phyloP scores from a whole-genome alignment of 2,797 vertebrate species.

The Enteromius fasciolatus region DNA sequence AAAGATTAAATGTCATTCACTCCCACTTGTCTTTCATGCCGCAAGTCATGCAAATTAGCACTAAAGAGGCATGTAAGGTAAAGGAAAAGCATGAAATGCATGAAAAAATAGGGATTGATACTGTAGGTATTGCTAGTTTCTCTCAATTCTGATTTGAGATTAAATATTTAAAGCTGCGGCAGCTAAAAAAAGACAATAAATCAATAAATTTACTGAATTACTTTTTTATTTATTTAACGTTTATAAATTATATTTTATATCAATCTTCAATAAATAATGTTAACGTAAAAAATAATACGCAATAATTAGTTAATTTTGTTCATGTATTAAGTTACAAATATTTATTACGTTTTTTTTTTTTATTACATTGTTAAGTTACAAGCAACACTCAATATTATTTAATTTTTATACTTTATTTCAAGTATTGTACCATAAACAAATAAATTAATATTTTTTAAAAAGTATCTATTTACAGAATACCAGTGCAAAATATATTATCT shows the following conservation, averaged over 20 bases:
- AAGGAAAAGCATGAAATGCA: not conserved
- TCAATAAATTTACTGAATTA: too few species aligned
- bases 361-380: not conserved
- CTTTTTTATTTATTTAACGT: not conserved
- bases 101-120: not conserved
- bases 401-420: not conserved
- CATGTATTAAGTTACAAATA: not conserved
- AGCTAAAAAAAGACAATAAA: too few species aligned
- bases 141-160: not conserved
- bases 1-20: slow-evolving; percentile 2
- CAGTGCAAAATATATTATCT: too few species aligned
- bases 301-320: not conserved
- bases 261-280: not conserved
- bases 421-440: not conserved
- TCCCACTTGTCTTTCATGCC: not conserved
- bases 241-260: not conserved
- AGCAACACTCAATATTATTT: not conserved
- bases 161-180: not conserved
- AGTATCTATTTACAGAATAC: not conserved
- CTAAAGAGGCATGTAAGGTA: not conserved
- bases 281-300: not conserved
- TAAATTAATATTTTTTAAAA: not conserved
- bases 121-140: not conserved
- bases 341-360: not conserved
- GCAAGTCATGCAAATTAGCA: not conserved